phyloP scores from a whole-genome alignment of 1,140 invertebrate species.

The Lanistes nyassanus region DNA sequence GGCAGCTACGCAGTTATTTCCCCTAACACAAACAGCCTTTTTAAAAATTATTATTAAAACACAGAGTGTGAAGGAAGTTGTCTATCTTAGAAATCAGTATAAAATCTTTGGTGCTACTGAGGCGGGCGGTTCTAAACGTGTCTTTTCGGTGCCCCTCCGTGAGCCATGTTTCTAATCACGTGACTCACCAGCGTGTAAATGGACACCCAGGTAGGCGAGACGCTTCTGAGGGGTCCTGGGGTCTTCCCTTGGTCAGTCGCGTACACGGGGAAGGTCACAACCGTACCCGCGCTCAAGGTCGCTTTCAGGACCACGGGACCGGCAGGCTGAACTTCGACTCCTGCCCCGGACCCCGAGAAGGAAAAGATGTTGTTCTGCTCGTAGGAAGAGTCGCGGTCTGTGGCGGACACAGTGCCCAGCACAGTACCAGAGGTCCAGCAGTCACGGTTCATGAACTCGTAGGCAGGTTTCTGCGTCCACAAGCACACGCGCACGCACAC shows the following conservation, averaged over 20 bases:
- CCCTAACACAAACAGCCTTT: too few relatives aligned
- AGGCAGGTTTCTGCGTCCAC: background rate
- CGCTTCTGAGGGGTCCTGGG: conserved; percentile 28
- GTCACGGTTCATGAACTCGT: conserved; percentile 6
- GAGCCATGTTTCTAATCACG: too few relatives aligned
- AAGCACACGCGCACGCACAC: conserved; percentile 1
- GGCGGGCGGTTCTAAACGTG: too few relatives aligned
- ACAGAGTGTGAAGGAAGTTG: too few relatives aligned
- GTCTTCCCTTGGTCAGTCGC: conserved; percentile 27
- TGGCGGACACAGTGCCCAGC: conserved; percentile 2
- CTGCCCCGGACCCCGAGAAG: conserved; percentile 7
- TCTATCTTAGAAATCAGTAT: too few relatives aligned
- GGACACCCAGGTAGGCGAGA: conserved; percentile 9
- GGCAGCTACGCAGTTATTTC: too few relatives aligned
- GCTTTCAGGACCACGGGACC: conserved; percentile 15
- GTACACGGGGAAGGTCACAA: conserved; percentile 28
- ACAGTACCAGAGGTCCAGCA: conserved; percentile 7
- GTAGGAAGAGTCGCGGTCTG: background rate
- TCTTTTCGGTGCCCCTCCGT: too few relatives aligned
- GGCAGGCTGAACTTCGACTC: background rate
- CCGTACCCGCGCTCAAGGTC: conserved; percentile 12
- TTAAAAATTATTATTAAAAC: too few relatives aligned
- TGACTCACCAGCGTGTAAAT: conserved; percentile 7
- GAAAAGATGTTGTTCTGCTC: conserved; percentile 16
- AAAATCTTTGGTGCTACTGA: too few relatives aligned